Evolutionary conservation across 2,113 vertebrate genomes (phyloP), one percentile per base, ranked within the genome.

Genomic region (Antigone vipio): DNA sequence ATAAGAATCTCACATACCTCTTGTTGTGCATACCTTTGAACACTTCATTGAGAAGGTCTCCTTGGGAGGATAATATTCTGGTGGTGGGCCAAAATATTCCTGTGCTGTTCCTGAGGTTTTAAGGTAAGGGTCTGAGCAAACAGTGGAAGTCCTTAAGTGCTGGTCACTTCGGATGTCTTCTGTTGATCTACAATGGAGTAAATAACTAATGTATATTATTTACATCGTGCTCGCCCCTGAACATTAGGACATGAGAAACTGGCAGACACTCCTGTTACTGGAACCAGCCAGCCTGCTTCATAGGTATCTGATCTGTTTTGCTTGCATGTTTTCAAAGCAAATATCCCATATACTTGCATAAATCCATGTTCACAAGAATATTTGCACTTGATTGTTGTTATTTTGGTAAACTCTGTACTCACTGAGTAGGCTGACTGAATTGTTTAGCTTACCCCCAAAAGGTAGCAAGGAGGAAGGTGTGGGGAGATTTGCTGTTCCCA

Each of bases 41-140:
- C 97, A 98, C 89, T 98, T 98, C 92, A 93, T 91, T 18, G 97
- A 98, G 86, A 97, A 97, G 45, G 93, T 97, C 63, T 96, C 93
- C 77, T 97, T 97, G 74, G 87, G 49, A 87, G 85, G 76, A 11
- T 94, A 84, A 80, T 22, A 40, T 14, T 82, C 90, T 32, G 84
- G 44, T 21, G 80, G 64, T 15, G 93, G 89, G 27, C 30, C 82
- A 42, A 92, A 89, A 80, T 93, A 93, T 11, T 74, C 68, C 40
- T 6, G 35, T 44, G 89, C 74, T 81, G 71, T 18, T 94, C 42
- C 80, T 38, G 94, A 66, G 12, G 63, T 26, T 88, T 85, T 90
- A 42, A 62, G 85, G 78, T 91, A 79, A 53, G 52, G 21, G 5
- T 94, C 92, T 78, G 77, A 94, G 59, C 5, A 52, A 85, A 68